Conservation (phyloP, 2,113 vertebrate species). For the Irena cyanogastra region DNA sequence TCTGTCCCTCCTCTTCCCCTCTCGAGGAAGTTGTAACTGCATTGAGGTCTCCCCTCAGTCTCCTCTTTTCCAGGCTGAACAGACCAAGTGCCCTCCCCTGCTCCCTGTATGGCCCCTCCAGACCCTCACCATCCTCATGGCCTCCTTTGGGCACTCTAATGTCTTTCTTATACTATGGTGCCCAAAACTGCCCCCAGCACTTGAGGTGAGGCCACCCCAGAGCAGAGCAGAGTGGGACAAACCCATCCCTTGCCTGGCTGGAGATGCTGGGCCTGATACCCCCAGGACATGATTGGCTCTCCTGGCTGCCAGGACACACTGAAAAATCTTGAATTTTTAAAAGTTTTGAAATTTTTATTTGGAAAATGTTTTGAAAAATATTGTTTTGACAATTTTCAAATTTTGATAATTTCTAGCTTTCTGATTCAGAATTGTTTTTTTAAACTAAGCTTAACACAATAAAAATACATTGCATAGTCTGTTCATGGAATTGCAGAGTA, state of each 20-base stretch:
- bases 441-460: background rate
- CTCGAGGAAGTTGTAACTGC: accelerated
- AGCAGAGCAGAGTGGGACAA: background rate
- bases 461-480: background rate
- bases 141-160: background rate
- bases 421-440: background rate
- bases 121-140: background rate
- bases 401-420: background rate
- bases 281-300: background rate
- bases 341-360: background rate
- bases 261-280: background rate
- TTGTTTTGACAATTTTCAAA: background rate
- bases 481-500: background rate
- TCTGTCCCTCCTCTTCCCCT: background rate
- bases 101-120: background rate
- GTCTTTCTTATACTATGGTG: background rate
- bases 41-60: background rate
- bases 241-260: background rate
- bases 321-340: background rate
- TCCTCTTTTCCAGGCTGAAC: background rate
- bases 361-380: background rate
- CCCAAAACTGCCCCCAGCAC: background rate
- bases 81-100: background rate
- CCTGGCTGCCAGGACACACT: background rate
- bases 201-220: accelerated